Percentiles rank a stretch among this genome's conserved stretches.
phyloP scores from a whole-genome alignment of 2,797 vertebrate genomes.

The Anisognathus igniventris region DNA sequence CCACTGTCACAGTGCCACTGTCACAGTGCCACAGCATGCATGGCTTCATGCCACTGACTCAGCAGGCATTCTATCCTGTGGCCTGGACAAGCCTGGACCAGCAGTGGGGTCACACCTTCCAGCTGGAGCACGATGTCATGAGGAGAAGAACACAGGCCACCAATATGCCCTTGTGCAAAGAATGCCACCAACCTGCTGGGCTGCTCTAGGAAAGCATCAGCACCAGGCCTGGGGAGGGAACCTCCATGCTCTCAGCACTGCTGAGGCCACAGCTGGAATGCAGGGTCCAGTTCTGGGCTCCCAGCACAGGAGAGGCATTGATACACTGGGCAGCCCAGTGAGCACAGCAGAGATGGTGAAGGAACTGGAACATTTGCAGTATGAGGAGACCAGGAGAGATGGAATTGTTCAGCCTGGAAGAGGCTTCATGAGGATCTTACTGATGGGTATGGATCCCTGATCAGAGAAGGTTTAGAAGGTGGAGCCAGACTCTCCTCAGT shows the following conservation, averaged over 20 bases:
- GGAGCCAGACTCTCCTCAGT: background rate
- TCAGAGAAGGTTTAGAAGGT: background rate
- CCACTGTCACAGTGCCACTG: background rate
- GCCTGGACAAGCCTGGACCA: background rate
- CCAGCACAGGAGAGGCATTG: background rate
- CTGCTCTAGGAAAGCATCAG: background rate
- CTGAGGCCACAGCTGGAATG: background rate
- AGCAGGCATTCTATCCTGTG: background rate
- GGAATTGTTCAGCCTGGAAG: background rate
- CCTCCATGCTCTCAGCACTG: background rate
- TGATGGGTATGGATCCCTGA: background rate
- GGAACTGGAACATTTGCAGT: background rate
- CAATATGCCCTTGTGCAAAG: background rate
- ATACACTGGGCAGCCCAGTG: background rate
- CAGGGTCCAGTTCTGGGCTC: background rate
- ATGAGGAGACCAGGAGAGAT: background rate
- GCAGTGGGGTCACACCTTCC: accelerated
- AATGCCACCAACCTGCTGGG: background rate
- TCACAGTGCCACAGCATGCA: background rate
- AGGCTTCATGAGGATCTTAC: background rate
- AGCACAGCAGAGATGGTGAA: background rate
- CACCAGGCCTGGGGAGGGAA: background rate
- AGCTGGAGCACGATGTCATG: background rate
- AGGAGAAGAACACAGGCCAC: background rate
- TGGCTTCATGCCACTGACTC: background rate